A percentile compares a stretch with the other conserved stretches of the same genome.
These are phyloP conservation scores for Semnornis frantzii DNA, from an alignment of 2,113 vertebrate species.

Conservation along the genomic window DNA sequence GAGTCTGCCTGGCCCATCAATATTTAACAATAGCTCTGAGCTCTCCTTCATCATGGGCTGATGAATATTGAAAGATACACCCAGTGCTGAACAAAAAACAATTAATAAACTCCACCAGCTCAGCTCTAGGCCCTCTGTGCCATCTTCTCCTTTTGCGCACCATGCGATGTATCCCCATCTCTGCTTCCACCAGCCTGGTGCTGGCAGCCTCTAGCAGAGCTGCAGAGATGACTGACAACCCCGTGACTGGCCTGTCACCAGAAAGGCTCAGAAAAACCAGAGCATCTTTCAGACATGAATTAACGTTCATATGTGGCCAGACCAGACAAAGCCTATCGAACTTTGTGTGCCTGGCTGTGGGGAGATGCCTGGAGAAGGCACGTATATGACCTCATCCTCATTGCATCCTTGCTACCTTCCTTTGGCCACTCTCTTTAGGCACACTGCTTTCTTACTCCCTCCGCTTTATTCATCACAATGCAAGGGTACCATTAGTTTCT, in stretches of 20 bases:
- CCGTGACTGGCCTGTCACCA: background rate
- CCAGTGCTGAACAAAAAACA: slow-evolving; percentile 61
- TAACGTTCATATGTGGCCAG: background rate
- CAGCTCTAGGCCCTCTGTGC: background rate
- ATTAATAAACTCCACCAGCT: slow-evolving; percentile 50
- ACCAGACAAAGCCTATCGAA: background rate
- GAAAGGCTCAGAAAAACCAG: background rate
- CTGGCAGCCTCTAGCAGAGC: background rate
- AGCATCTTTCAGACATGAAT: background rate
- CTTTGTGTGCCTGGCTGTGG: background rate
- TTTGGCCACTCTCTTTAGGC: fast-evolving
- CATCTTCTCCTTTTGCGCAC: fast-evolving
- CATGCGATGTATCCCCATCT: background rate
- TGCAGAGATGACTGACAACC: background rate
- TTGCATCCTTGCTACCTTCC: background rate
- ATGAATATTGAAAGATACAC: slow-evolving; percentile 70
- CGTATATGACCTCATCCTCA: background rate
- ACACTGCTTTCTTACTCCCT: background rate
- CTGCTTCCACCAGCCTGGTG: background rate
- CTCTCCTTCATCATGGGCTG: slow-evolving; percentile 49
- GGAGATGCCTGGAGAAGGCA: background rate
- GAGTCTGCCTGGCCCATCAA: slow-evolving; percentile 58
- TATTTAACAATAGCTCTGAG: slow-evolving; percentile 67
- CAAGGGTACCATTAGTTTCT: background rate
- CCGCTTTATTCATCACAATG: background rate